These are phyloP conservation scores for Colletes collaris DNA, from an alignment of 2,888 invertebrate species.

Conservation along the genomic window DNA sequence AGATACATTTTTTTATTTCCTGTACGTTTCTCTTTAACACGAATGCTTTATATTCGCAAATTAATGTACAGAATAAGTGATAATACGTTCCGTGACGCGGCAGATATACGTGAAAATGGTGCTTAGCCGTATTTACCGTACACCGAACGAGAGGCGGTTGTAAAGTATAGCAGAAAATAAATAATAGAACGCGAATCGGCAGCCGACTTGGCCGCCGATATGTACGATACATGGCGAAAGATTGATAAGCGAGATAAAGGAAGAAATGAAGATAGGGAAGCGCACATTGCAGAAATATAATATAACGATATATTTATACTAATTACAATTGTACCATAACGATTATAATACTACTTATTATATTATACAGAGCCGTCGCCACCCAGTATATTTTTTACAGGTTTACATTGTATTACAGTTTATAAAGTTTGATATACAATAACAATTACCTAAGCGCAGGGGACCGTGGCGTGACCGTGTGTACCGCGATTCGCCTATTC, in stretches of 20 bases:
- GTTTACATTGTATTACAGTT: conserved; percentile 84
- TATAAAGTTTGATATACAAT: conserved; percentile 83
- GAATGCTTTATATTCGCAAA: conserved; percentile 19
- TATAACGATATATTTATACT: conserved; percentile 83
- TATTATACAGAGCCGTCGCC: conserved; percentile 83
- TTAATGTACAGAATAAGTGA: conserved; percentile 5
- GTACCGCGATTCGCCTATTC: conserved; percentile 53
- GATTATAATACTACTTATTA: conserved; percentile 82
- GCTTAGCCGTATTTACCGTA: conserved; percentile 65
- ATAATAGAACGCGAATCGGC: conserved; percentile 39
- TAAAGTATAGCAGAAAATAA: conserved; percentile 34
- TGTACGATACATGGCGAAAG: conserved; percentile 40
- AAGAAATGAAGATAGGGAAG: conserved; percentile 38
- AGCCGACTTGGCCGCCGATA: conserved; percentile 17
- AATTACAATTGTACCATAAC: conserved; percentile 80
- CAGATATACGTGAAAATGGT: conserved; percentile 39
- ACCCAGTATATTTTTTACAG: conserved; percentile 84
- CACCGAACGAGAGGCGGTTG: conserved; percentile 54
- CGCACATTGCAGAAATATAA: conserved; percentile 77
- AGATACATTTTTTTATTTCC: conserved; percentile 2
- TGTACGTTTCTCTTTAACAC: neutral
- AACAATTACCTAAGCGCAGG: conserved; percentile 78
- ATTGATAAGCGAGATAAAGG: conserved; percentile 20
- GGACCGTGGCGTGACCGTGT: conserved; percentile 55
- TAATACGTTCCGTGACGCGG: conserved; percentile 4